phyloP scores from a whole-genome alignment of 2,888 invertebrate species.

The Nephrotoma appendiculata region DNA sequence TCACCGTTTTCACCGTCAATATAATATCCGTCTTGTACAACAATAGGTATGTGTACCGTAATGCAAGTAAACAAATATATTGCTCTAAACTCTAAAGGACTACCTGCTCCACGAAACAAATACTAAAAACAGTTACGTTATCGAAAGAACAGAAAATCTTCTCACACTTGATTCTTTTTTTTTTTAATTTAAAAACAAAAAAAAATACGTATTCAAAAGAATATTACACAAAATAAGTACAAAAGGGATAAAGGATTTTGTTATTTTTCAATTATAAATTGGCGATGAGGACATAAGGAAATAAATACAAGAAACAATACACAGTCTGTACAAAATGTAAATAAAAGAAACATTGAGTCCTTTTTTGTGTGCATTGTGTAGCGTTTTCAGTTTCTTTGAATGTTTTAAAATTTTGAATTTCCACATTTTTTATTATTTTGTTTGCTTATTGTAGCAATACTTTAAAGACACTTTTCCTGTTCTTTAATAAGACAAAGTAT shows the following conservation, averaged over 20 bases:
- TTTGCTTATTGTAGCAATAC: no score
- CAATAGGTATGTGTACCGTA: background rate
- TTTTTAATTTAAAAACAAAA: background rate
- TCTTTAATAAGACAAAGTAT: no score
- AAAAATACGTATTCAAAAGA: background rate
- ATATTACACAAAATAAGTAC: background rate
- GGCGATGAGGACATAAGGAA: background rate
- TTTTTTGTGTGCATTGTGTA: background rate
- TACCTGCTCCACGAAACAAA: background rate
- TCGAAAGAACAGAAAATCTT: background rate
- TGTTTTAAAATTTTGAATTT: background rate
- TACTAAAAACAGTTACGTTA: background rate
- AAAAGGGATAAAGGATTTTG: background rate
- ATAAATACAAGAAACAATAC: background rate
- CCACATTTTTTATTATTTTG: background rate
- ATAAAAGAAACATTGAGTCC: background rate
- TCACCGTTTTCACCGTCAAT: background rate
- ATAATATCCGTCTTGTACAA: background rate
- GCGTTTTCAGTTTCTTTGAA: background rate
- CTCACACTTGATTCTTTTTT: background rate
- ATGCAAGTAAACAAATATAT: no score
- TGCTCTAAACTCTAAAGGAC: background rate
- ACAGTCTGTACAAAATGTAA: background rate
- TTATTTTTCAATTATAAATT: background rate
- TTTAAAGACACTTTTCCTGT: no score